These are phyloP conservation scores for Karalla daura DNA, from an alignment of 2,797 vertebrate species.

Conservation along the genomic window DNA sequence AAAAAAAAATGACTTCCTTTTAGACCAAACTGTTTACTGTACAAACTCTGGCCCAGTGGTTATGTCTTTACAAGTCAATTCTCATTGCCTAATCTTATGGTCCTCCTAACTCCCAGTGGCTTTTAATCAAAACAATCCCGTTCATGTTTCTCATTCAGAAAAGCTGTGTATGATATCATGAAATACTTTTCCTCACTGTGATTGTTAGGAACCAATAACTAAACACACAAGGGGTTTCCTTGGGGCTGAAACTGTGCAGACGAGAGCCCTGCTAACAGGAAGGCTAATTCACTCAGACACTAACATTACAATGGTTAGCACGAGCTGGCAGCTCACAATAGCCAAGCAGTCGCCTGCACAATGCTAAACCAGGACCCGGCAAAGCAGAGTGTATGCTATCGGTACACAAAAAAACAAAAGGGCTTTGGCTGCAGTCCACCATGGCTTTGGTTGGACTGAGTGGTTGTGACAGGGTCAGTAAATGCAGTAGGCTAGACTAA, in stretches of 20 bases:
- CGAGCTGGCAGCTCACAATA: constrained; percentile 54
- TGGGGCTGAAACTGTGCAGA: constrained; percentile 67
- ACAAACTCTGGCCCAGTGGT: constrained; percentile 19
- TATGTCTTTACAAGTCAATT: constrained; percentile 29
- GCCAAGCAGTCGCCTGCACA: constrained; percentile 54
- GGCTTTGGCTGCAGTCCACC: constrained; percentile 52
- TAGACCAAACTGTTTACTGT: constrained; percentile 12
- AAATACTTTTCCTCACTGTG: constrained; percentile 41
- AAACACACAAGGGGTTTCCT: constrained; percentile 61
- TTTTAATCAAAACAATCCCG: constrained; percentile 62
- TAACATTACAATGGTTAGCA: constrained; percentile 68
- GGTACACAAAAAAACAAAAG: constrained; percentile 40
- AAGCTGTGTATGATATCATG: constrained; percentile 59
- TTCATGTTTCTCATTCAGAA: constrained; percentile 52
- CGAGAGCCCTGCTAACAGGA: constrained; percentile 67
- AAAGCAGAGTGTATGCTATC: constrained; percentile 39
- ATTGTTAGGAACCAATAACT: constrained; percentile 63
- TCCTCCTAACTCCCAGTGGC: constrained; percentile 37
- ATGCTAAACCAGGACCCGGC: constrained; percentile 49
- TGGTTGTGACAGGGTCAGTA: constrained; percentile 72
- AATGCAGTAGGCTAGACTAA: constrained; percentile 69
- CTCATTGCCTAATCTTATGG: constrained; percentile 24
- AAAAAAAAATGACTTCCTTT: constrained; percentile 16
- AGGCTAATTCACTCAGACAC: constrained; percentile 75
- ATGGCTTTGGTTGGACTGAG: constrained; percentile 57